Evolutionary conservation across 2,888 invertebrate genomes (phyloP).

Genomic region (Lepidochitona cinerea): DNA sequence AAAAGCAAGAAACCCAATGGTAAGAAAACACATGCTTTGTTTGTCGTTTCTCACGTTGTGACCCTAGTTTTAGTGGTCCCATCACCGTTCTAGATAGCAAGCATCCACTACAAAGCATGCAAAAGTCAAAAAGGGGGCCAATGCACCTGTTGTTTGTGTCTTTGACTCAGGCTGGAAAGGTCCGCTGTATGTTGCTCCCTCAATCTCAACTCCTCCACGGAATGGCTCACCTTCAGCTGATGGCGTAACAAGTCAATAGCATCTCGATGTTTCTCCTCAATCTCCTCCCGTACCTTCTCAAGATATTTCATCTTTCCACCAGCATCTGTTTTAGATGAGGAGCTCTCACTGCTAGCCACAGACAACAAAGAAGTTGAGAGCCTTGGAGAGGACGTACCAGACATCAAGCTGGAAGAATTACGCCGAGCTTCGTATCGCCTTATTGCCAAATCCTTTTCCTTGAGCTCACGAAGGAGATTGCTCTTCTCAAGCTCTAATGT

Average conservation of each 20-base stretch:
- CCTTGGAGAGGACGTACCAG: not conserved
- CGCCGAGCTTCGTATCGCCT: not conserved
- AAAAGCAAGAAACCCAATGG: too few species aligned
- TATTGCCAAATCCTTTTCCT: constrained; percentile 21
- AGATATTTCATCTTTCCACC: constrained; percentile 27
- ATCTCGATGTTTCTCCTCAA: constrained; percentile 40
- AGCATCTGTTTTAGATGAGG: not conserved
- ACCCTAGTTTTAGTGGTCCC: too few species aligned
- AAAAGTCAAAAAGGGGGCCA: not conserved
- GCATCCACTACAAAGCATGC: not conserved
- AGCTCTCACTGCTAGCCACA: not conserved
- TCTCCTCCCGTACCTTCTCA: constrained; percentile 39
- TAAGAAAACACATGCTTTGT: too few species aligned
- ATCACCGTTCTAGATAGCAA: too few species aligned
- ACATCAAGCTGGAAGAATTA: not conserved
- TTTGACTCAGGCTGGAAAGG: constrained; percentile 20
- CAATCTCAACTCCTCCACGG: constrained; percentile 29
- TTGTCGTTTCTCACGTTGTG: too few species aligned
- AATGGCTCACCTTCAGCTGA: constrained; percentile 43
- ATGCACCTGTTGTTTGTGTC: constrained; percentile 29
- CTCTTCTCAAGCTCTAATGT: constrained; percentile 52
- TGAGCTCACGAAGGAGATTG: constrained; percentile 44
- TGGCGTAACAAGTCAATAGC: constrained; percentile 53
- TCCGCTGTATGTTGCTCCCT: constrained; percentile 33
- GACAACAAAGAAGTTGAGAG: not conserved